Percentiles rank a stretch among this genome's conserved stretches.
Evolutionary conservation across 2,113 vertebrate genomes (phyloP).

Genomic region (Psilopogon haemacephalus): DNA sequence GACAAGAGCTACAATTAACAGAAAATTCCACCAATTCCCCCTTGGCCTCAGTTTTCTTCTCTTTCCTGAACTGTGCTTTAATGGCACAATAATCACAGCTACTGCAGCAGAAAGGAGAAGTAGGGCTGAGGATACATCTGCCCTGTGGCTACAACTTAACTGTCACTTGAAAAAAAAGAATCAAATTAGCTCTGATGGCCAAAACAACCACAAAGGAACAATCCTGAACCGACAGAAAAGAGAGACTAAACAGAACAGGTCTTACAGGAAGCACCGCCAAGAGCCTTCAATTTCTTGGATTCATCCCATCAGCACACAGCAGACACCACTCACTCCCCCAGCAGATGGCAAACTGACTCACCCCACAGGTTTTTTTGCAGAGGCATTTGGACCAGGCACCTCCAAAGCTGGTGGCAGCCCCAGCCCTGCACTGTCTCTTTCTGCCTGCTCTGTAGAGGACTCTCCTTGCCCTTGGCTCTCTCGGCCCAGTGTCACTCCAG

Average conservation of each 20-base stretch:
- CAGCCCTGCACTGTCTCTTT: slow-evolving; percentile 49
- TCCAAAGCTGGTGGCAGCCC: slow-evolving; percentile 17
- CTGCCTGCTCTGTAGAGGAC: slow-evolving; percentile 37
- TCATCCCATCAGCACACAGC: neutral
- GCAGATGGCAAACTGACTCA: slow-evolving; percentile 52
- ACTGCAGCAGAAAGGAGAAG: neutral
- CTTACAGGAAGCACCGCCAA: neutral
- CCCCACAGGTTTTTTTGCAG: slow-evolving; percentile 70
- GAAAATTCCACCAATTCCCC: neutral
- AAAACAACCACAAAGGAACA: neutral
- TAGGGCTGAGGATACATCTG: neutral
- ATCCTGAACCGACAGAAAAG: neutral
- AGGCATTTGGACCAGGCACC: slow-evolving; percentile 10
- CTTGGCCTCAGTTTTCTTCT: neutral
- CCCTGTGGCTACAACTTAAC: neutral
- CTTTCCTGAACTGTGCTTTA: too few species aligned
- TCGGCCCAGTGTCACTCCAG: slow-evolving; percentile 4
- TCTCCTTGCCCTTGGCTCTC: slow-evolving; percentile 36
- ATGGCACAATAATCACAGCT: neutral
- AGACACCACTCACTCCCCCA: neutral
- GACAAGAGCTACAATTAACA: neutral
- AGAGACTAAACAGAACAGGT: neutral
- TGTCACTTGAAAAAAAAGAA: neutral
- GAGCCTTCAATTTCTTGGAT: neutral
- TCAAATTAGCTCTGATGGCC: neutral